phyloP scores from a whole-genome alignment of 1,140 invertebrate species.

The Lepeophtheirus salmonis region DNA sequence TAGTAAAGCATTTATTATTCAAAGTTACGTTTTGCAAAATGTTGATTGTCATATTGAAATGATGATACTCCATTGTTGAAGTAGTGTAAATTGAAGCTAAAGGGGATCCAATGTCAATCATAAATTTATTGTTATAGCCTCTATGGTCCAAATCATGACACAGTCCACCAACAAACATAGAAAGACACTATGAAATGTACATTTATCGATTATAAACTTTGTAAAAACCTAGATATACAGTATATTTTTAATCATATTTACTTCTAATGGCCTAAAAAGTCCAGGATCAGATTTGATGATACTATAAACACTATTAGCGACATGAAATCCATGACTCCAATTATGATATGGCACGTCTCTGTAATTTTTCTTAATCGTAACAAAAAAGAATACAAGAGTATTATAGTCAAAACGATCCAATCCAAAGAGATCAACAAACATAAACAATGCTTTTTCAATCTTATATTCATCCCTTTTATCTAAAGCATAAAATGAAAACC shows the following conservation, averaged over 20 bases:
- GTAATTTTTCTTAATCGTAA: constrained; percentile 67
- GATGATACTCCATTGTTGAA: constrained; percentile 65
- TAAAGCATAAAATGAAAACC: constrained; percentile 52
- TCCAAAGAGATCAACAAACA: constrained; percentile 56
- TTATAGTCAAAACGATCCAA: constrained; percentile 37
- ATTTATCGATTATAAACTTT: too few species aligned
- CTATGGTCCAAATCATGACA: constrained; percentile 68
- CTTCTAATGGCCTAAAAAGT: constrained; percentile 40
- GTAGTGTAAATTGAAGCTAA: constrained; percentile 60
- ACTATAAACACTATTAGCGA: constrained; percentile 59
- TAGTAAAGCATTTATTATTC: neutral
- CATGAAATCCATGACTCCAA: constrained; percentile 64
- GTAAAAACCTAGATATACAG: too few species aligned
- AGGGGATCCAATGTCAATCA: constrained; percentile 57
- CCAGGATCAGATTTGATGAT: constrained; percentile 41
- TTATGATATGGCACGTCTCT: constrained; percentile 60
- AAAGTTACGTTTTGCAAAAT: constrained; percentile 51
- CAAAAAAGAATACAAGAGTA: constrained; percentile 36
- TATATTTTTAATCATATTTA: constrained; percentile 24
- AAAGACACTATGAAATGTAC: constrained; percentile 42
- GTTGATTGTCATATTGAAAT: constrained; percentile 66
- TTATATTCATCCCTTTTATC: constrained; percentile 44
- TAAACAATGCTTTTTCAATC: constrained; percentile 46
- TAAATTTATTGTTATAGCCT: constrained; percentile 63
- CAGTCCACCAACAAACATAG: constrained; percentile 52